These are phyloP conservation scores for Elachura formosa DNA, from an alignment of 2,113 vertebrate species.

Conservation along the genomic window DNA sequence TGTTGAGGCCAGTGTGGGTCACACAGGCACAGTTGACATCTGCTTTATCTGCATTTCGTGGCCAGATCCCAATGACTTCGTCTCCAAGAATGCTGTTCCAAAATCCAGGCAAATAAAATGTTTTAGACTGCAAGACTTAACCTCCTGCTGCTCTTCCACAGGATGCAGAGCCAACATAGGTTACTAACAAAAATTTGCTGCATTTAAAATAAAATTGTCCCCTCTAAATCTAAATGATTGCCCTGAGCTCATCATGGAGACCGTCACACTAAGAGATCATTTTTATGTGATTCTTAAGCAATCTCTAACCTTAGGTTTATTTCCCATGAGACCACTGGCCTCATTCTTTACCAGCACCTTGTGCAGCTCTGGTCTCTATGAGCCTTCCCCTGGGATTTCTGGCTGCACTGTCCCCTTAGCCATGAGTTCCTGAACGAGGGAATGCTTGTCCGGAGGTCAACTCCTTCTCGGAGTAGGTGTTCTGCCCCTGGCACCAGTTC, in stretches of 20 bases:
- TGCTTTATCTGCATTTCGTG: slow-evolving; percentile 89
- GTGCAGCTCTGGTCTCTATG: neutral
- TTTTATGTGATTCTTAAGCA: neutral
- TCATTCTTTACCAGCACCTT: neutral
- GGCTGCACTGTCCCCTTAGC: neutral
- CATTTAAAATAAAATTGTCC: neutral
- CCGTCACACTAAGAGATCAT: rapidly evolving
- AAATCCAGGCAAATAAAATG: neutral
- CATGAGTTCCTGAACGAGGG: neutral
- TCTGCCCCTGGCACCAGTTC: neutral
- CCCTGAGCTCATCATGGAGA: neutral
- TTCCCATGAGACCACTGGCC: neutral
- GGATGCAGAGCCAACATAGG: neutral
- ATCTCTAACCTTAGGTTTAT: neutral
- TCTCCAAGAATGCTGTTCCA: slow-evolving; percentile 86
- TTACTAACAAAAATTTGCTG: rapidly evolving
- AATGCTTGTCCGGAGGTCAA: neutral
- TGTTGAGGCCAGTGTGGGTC: slow-evolving; percentile 86
- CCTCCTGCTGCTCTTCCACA: neutral
- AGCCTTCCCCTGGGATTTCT: neutral
- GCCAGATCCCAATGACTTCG: slow-evolving; percentile 94
- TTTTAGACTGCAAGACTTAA: rapidly evolving
- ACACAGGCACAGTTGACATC: slow-evolving; percentile 94
- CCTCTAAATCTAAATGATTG: neutral
- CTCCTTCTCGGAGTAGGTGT: neutral